A percentile compares a stretch with the other conserved stretches of the same genome.
Evolutionary conservation across 1,140 invertebrate genomes (phyloP).

Genomic region (Leptinotarsa defecta): DNA sequence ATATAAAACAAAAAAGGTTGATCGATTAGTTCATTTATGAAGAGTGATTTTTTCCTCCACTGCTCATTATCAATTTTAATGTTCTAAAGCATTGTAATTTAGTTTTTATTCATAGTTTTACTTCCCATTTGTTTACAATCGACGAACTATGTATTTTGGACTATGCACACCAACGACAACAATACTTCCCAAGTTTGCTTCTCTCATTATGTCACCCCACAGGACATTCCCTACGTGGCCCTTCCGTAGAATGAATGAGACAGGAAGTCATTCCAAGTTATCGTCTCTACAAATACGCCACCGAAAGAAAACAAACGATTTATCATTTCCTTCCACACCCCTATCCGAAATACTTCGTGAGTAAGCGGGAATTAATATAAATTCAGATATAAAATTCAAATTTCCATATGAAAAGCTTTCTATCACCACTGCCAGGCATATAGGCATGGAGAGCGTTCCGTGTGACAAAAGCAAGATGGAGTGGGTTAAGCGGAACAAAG

Average conservation of each 20-base stretch:
- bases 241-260: neutral
- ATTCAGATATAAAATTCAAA: constrained; percentile 33
- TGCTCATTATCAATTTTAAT: too few species aligned
- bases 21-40: too few species aligned
- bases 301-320: constrained; percentile 14
- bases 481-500: constrained; percentile 10
- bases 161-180: too few species aligned
- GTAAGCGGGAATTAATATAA: constrained; percentile 38
- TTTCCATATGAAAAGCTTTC: constrained; percentile 36
- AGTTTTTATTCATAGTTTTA: too few species aligned
- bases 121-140: too few species aligned
- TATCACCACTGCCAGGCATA: constrained; percentile 10
- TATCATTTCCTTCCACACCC: constrained; percentile 25
- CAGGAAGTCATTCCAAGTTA: neutral
- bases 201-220: neutral
- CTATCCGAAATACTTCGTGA: constrained; percentile 27
- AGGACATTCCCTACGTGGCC: neutral
- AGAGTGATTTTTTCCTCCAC: too few species aligned
- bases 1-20: too few species aligned
- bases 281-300: constrained; percentile 11
- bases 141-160: too few species aligned
- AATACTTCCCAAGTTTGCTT: too few species aligned
- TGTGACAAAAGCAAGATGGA: constrained; percentile 10
- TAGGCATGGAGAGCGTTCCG: neutral
- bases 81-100: too few species aligned